Base-by-base conservation (phyloP, 2,113 vertebrate species). In the Urocitellus parryii region DNA sequence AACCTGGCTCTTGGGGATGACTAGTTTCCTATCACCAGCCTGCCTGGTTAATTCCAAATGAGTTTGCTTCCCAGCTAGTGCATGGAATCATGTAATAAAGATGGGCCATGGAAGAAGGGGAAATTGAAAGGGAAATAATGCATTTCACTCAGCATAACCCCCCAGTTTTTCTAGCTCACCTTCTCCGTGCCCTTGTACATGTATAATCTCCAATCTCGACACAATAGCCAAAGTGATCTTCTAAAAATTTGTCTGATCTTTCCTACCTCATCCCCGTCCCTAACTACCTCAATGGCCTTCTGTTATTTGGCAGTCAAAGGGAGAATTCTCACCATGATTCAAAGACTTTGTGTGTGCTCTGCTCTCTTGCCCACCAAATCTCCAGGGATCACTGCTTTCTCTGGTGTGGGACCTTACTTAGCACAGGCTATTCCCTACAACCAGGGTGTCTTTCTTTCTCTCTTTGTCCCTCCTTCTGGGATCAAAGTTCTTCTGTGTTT, bases 71-170 rank as follows among this genome's bases (percentile, higher is more conserved):
- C 51, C 5, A 4, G 42, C 24, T 80, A 17, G 48, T 78, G 10
- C 18, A 81, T 51, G 32, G 65, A 61, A 42, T 39, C 70, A 4
- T 16, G 37, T 7, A 56, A 9, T 56, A 9, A 39, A 32, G 48
- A 4, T 18, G 16, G 70, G 45, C 1, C 1, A 2, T 11, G 17
- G 0, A 8, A 56, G 45, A 37, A 3, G 9, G 25, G 2, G 61
- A 37, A 24, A 45, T 42, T 48, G 67, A 45, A 42, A 42, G 39
- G 39, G 39, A 42, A 32, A 32, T 11, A 4, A 8, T 32, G 11
- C 27, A 6, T 74, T 74, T 68, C n/a, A 68, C 27, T 81, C n/a
- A 24, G 5, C 8, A 6, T 22, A 65, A 45, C 24, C 8, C 27
- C 51, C 20, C 22, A 14, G 34, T 37, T 87, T 25, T 9, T 0